Base-by-base conservation (phyloP, 2,113 vertebrate genomes). In the Taxidea taxus region DNA sequence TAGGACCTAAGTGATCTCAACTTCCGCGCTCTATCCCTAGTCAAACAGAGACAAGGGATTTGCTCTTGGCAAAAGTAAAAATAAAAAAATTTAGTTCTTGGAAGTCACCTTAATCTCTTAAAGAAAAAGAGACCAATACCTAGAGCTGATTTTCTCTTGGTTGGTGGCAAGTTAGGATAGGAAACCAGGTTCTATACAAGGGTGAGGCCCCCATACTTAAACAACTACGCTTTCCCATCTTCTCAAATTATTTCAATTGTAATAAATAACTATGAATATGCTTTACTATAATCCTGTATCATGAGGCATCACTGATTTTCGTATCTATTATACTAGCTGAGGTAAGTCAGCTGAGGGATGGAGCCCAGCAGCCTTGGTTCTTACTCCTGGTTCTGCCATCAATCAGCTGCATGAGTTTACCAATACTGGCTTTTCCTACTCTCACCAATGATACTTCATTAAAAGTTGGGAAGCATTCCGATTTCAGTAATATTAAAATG, bases 41-140 rank as follows among this genome's bases (percentile, higher is more conserved):
- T 16, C 70, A 88, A 96, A 94, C 25, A 88, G 62, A 95, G 92
- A 92, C 72, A 77, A 83, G 78, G n/a, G 62, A 68, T 68, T n/a
- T 75, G 49, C 21, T 77, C 58, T 82, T 64, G 60, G 81, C 44
- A 85, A 97, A 97, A 88, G 78, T 14, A 21, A 93, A 91, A 94
- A 58, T 15, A 39, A 87, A 90, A 87, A 92, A 90, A 14, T 20
- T 84, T 60, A 37, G 8, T 60, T 72, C 44, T 4, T 92, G 60
- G 62, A 77, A 89, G 51, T 72, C 58, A 89, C 60, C 49, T 78
- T 80, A 44, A 42, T 14, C 44, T 90, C 86, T 93, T 94, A 90
- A 94, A 80, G 60, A 34, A 83, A 70, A 66, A 92, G n/a, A 89
- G 44, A 70, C 27, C 58, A 91, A 75, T 12, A 10, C 60, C 34